Conservation (phyloP, 2,113 vertebrate species). For the Haplochromis burtoni region DNA sequence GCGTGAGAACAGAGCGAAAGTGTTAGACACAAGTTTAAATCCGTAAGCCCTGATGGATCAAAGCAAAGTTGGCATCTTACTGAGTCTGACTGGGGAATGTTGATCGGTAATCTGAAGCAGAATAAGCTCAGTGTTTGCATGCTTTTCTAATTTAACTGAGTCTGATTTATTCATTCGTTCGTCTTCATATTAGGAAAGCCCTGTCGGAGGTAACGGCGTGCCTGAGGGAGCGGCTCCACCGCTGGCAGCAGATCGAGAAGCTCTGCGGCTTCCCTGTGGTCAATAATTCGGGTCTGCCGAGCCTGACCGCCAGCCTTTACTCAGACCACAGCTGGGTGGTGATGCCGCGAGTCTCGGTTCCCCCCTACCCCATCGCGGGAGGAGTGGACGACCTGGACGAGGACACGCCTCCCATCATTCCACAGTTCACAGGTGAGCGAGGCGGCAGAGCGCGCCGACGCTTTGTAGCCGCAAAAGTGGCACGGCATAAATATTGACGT, state of each 20-base stretch:
- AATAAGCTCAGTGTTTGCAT: neutral
- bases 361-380: constrained; percentile 93
- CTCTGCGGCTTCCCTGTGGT: constrained; percentile 96
- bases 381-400: constrained; percentile 97
- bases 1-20: neutral
- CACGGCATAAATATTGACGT: neutral
- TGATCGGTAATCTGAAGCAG: neutral
- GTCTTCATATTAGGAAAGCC: constrained; percentile 75
- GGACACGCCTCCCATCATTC: constrained; percentile 93
- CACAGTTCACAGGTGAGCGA: constrained; percentile 87
- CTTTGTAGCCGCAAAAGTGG: neutral
- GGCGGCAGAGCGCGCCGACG: fast-evolving
- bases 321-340: constrained; percentile 99
- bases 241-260: constrained; percentile 99
- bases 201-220: constrained; percentile 93
- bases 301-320: constrained; percentile 90
- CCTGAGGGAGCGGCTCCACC: constrained; percentile 92
- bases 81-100: neutral
- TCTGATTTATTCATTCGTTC: neutral
- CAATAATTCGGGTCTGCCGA: constrained; percentile 91
- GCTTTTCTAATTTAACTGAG: neutral
- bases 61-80: neutral
- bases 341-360: constrained; percentile 93
- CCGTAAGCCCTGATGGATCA: neutral
- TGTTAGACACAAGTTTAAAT: neutral